Conservation (phyloP, 2,113 vertebrate genomes). For the Alaudala cheleensis region DNA sequence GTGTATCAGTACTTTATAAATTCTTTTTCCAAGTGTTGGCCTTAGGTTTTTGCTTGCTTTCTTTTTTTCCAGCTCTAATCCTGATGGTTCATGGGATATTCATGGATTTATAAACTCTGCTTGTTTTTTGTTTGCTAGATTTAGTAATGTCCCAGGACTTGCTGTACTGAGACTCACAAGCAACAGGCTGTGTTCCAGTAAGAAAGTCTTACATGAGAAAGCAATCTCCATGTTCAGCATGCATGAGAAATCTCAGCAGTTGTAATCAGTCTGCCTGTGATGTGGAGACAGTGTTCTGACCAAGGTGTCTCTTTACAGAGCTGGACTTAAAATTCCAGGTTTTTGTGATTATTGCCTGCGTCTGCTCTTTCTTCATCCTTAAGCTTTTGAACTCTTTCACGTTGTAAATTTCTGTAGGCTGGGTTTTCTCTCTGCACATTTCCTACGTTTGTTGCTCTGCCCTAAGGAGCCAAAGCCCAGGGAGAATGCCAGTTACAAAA, state of each 20-base stretch:
- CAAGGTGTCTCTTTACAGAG: not conserved
- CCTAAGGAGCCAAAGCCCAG: not conserved
- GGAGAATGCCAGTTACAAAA: not conserved
- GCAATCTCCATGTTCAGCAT: not conserved
- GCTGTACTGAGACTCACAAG: not conserved
- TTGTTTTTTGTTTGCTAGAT: not conserved
- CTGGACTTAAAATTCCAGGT: not conserved
- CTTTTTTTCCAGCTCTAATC: not conserved
- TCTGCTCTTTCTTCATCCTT: not conserved
- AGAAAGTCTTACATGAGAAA: not conserved
- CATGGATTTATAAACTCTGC: not conserved
- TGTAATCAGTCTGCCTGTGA: not conserved
- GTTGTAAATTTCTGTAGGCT: not conserved
- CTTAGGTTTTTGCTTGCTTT: not conserved
- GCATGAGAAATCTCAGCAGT: not conserved
- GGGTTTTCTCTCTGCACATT: not conserved
- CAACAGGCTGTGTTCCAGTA: not conserved
- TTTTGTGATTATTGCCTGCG: not conserved
- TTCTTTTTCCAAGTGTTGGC: not conserved
- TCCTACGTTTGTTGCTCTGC: not conserved
- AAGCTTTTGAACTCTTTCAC: not conserved
- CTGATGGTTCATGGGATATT: not conserved
- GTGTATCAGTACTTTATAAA: not conserved
- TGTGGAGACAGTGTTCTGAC: not conserved
- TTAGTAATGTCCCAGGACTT: not conserved